Percentiles rank a stretch among this genome's conserved stretches.
These are phyloP conservation scores for Tachystola acroxantha DNA, from an alignment of 2,888 invertebrate species.

Conservation along the genomic window DNA sequence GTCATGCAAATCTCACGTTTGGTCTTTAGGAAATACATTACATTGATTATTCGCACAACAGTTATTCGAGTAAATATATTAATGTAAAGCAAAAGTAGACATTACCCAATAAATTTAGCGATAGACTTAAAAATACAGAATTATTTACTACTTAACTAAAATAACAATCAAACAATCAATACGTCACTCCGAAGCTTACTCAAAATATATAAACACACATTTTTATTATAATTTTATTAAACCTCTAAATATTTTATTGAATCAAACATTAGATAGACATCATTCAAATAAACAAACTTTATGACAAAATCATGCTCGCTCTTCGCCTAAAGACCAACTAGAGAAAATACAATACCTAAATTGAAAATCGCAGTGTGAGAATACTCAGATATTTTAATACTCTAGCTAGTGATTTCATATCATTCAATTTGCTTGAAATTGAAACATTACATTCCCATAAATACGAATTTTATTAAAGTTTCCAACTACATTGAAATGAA, in stretches of 20 bases:
- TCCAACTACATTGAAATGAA: conserved; percentile 40
- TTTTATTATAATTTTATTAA: conserved; percentile 14
- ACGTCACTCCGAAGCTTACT: conserved; percentile 51
- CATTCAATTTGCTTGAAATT: conserved; percentile 60
- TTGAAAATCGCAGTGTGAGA: conserved; percentile 64
- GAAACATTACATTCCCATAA: conserved; percentile 48
- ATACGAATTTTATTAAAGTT: conserved; percentile 48
- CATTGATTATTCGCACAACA: conserved; percentile 43
- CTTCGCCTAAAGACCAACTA: conserved; percentile 69
- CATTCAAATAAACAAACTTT: conserved; percentile 5
- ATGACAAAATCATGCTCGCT: conserved; percentile 9
- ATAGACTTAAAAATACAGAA: conserved; percentile 56
- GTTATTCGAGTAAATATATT: conserved; percentile 17
- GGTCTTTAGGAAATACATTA: conserved; percentile 72
- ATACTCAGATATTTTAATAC: no score
- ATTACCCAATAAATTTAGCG: conserved; percentile 78
- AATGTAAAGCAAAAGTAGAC: conserved; percentile 37
- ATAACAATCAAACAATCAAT: conserved; percentile 16
- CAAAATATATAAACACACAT: conserved; percentile 15
- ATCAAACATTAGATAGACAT: not conserved
- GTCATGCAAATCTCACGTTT: conserved; percentile 75
- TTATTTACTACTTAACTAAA: conserved; percentile 38
- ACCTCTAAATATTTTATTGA: no score
- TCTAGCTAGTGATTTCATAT: conserved; percentile 65
- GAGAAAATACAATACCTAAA: conserved; percentile 35